These are phyloP conservation scores for Artemia sp. DNA, from an alignment of 2,888 invertebrate genomes.

Conservation along the genomic window DNA sequence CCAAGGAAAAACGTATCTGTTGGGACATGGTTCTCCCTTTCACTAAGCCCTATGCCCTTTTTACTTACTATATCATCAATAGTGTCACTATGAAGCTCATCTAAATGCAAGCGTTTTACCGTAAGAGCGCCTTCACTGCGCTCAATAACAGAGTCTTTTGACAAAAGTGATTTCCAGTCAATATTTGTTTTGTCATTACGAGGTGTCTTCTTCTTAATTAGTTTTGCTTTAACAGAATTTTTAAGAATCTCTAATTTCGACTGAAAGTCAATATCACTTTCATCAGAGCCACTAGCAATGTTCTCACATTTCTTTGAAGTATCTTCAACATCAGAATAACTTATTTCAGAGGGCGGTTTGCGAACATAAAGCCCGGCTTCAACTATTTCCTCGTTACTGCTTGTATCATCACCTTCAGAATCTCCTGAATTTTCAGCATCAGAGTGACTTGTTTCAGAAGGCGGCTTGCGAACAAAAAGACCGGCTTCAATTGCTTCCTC, in stretches of 20 bases:
- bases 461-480: background rate
- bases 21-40: background rate
- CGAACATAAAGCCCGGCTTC: background rate
- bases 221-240: background rate
- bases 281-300: constrained; percentile 1
- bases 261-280: background rate
- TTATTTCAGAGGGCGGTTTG: no score
- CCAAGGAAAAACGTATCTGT: constrained; percentile 21
- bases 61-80: background rate
- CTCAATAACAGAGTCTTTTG: background rate
- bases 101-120: constrained; percentile 20
- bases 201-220: background rate
- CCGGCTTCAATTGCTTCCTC: background rate
- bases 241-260: background rate
- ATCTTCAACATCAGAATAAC: background rate
- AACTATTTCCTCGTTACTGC: background rate
- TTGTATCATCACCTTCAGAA: background rate
- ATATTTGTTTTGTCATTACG: background rate
- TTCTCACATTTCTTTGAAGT: background rate
- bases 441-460: background rate
- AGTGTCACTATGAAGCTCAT: constrained; percentile 13
- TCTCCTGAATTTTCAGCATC: background rate
- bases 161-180: constrained; percentile 18
- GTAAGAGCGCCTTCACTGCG: constrained; percentile 19
- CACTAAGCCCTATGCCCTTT: background rate